Conservation (phyloP, 2,888 invertebrate species). For the Tridacna crocea region DNA sequence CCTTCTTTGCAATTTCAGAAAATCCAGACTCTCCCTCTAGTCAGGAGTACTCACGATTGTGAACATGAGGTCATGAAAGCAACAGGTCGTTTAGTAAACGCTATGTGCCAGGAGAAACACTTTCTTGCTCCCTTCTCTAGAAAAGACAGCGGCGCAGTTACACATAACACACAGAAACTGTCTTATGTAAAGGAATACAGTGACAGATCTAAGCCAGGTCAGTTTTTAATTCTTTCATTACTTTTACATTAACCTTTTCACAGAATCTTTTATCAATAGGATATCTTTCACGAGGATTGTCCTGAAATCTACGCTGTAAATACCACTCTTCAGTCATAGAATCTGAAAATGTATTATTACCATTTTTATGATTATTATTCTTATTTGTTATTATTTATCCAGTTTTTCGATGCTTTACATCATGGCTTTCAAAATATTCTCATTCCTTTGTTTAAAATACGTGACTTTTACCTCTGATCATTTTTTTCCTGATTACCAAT, state of each 20-base stretch:
- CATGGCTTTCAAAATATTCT: not conserved
- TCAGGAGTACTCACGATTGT: conserved; percentile 87
- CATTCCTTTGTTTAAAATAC: not conserved
- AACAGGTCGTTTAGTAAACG: conserved; percentile 88
- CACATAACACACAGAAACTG: conserved; percentile 83
- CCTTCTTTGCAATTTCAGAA: conserved; percentile 63
- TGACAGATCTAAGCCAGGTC: conserved; percentile 54
- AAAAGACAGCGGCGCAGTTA: conserved; percentile 84
- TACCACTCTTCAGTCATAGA: too few species aligned
- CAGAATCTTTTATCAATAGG: too few species aligned
- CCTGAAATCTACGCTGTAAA: too few species aligned
- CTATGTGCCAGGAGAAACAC: conserved; percentile 89
- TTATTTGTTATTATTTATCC: too few species aligned
- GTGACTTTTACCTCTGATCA: too few species aligned
- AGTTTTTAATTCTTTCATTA: not conserved
- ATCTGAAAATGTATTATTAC: too few species aligned
- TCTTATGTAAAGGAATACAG: conserved; percentile 67
- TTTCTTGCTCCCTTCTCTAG: conserved; percentile 90
- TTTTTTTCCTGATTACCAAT: not conserved
- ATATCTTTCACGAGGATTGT: too few species aligned
- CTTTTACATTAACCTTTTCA: not conserved
- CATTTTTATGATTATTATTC: too few species aligned
- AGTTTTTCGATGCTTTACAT: too few species aligned
- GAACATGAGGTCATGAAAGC: conserved; percentile 88
- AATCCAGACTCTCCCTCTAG: conserved; percentile 82